Conservation (phyloP, 2,113 vertebrate species). For the Monarcha castaneiventris region DNA sequence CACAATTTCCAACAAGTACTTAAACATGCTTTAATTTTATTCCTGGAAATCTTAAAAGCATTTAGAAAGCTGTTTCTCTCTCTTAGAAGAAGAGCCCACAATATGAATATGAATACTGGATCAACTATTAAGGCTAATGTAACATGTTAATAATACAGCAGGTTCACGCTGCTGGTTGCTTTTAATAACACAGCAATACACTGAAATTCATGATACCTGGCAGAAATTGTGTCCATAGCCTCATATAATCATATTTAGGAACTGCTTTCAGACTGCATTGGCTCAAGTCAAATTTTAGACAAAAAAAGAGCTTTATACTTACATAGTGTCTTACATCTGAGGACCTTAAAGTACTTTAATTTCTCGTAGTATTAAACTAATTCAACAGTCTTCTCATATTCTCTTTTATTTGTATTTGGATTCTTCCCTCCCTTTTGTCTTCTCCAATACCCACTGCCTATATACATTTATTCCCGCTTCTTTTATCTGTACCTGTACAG, state of each 20-base stretch:
- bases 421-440: neutral
- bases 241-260: slow-evolving; percentile 26
- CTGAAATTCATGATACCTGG: neutral
- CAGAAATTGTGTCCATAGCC: neutral
- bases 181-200: slow-evolving; percentile 4
- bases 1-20: slow-evolving; percentile 35
- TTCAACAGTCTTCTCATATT: neutral
- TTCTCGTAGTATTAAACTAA: neutral
- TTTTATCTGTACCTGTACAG: slow-evolving; percentile 33
- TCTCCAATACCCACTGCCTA: neutral
- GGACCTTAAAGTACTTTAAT: neutral
- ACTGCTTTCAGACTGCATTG: neutral
- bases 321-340: neutral
- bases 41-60: slow-evolving; percentile 45
- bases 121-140: slow-evolving; percentile 26
- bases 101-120: slow-evolving; percentile 46
- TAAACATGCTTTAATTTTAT: slow-evolving; percentile 65
- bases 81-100: slow-evolving; percentile 28
- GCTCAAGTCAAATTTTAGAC: neutral
- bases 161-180: neutral
- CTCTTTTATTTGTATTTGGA: neutral
- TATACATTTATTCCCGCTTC: slow-evolving; percentile 11
- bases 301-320: neutral
- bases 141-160: slow-evolving; percentile 39
- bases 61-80: slow-evolving; percentile 55